Base-by-base conservation (phyloP, 2,888 invertebrate genomes). In the Drosophila multiciliata region DNA sequence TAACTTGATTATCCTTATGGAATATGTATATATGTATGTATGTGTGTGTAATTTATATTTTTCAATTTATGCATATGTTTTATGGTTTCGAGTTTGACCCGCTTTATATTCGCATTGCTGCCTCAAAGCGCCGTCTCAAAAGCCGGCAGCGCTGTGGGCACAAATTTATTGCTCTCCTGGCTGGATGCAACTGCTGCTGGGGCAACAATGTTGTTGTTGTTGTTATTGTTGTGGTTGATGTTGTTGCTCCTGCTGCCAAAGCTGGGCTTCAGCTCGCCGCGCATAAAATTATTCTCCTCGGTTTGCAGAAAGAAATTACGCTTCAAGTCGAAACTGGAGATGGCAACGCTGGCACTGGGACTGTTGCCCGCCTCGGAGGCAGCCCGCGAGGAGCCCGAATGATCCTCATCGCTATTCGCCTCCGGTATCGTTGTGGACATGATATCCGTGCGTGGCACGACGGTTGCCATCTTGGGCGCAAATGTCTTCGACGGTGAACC, bases 371-470 rank as follows among this genome's bases (percentile, higher is more conserved):
- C 61, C 93, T 91, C 81, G 92, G 94, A 92, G 93, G 75, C 94
- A 95, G 2, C 95, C 95, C 83, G 94, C 95, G 81, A 40, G n/a
- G 57, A 55, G 5, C 55, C 55, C 26, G 97, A 96, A 40, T 90
- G 92, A 89, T 97, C 97, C 89, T 96, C 96, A 90, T 97, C 97
- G 88, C 96, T 87, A 87, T 95, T 94, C 81, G 96, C 97, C 94
- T 98, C 97, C 48, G 96, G 96, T 92, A 98, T 98, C 66, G 97
- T 97, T 53, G 96, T 96, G 49, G 97, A 97, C 90, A 98, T 95
- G 61, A 97, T 97, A 89, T 97, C 97, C 29, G 96, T 97, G 84
- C 97, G 94, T 52, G 90, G 86, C 50, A 88, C 83, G 1, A 87
- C 81, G 33, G 83, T 82, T 9, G 89, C 83, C 42, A 96, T 93